A percentile compares a stretch with the other conserved stretches of the same genome.
Conservation (phyloP, 2,113 vertebrate genomes). For the Cryptotis parvus region DNA sequence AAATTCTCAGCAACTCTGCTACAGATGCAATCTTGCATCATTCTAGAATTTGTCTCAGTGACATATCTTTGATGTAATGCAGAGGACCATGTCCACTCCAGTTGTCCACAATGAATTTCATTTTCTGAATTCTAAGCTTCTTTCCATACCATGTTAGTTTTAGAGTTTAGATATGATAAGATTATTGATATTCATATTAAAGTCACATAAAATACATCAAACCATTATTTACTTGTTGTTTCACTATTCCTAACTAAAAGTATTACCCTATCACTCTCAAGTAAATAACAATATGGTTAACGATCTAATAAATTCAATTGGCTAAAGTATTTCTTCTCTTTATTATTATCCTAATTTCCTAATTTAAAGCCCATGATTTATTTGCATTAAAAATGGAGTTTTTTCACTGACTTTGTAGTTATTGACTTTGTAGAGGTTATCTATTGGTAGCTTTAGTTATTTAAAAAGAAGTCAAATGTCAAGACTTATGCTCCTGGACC, state of each 20-base stretch:
- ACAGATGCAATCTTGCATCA: background rate
- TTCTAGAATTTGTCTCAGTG: background rate
- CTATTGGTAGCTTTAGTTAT: background rate
- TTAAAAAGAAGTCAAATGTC: constrained; percentile 16
- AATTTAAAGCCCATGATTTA: background rate
- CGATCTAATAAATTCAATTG: background rate
- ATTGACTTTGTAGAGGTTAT: background rate
- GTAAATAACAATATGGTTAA: background rate
- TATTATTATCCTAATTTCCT: background rate
- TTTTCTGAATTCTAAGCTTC: constrained; percentile 14
- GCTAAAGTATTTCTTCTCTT: background rate
- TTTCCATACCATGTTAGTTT: background rate
- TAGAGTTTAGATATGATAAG: background rate
- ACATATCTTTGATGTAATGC: background rate
- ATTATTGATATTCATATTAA: background rate
- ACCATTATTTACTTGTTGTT: background rate
- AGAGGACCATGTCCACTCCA: background rate
- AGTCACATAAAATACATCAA: background rate
- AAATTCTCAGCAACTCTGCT: background rate
- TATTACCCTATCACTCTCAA: background rate
- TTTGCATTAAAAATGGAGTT: constrained; percentile 5
- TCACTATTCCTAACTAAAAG: background rate
- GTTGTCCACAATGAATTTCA: background rate
- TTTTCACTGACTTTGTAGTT: background rate
- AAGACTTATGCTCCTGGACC: background rate